Evolutionary conservation across 37 sponge, comb jelly and placozoan species (phyloP), one percentile per base, ranked within the genome.

Genomic region (Eunapius fragilis): DNA sequence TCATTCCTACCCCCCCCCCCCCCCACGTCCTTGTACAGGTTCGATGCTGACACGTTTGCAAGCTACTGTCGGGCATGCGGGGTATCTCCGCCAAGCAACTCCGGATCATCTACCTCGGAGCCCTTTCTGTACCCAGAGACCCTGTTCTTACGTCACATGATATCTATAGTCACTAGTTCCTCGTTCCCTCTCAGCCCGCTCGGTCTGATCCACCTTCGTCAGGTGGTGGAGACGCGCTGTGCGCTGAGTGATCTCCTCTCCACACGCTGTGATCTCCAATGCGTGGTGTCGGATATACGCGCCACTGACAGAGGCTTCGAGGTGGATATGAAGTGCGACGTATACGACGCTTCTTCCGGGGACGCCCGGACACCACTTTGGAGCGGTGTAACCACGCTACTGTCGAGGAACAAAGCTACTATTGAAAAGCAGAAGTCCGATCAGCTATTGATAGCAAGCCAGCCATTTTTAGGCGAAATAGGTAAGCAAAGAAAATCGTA

Each of bases 161-260:
- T 85, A 25, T 25, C 47, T 22, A 31, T 85, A 4, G 48, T 68
- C 13, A 68, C 86, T 12, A 78, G 48, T 41, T 17, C 19, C 72
- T 31, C 31, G 31, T 85, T 85, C 30, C 86, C 86, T 31, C 68
- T 85, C 45, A 85, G 86, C 77, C 78, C 86, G 2, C 70, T 85
- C 28, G 86, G 79, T 23, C 79, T 85, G 32, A 85, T 85, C 35
- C 86, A 85, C 45, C 25, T 85, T n/a, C 34, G 71, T 1, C 79
- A 85, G 28, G 45, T 31, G 26, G 68, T 85, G 26, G 78, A 68
- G 30, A 70, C 78, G 36, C 50, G 31, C n/a, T 31, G 47, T 4
- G 70, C 70, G 9, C 47, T 78, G 30, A 31, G 31, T 10, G 30
- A 49, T 23, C 23, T 76, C 0, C 30, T 76, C 14, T 17, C 45